Conservation (phyloP, 2,797 vertebrate species). For the Chiloscyllium punctatum region DNA sequence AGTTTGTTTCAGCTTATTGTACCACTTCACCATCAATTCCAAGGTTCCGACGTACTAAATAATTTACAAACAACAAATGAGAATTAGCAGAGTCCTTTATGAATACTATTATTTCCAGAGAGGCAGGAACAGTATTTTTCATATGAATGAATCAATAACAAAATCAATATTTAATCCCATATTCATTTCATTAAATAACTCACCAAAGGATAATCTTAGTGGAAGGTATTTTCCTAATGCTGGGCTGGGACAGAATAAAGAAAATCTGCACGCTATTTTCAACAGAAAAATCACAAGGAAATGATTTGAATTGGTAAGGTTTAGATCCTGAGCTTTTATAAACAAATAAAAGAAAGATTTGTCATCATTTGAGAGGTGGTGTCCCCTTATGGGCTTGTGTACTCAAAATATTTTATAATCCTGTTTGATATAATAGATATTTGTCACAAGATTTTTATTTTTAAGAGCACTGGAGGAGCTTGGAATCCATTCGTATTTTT, state of each 20-base stretch:
- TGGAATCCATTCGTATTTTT: neutral
- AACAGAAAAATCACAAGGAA: neutral
- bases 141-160: neutral
- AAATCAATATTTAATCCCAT: neutral
- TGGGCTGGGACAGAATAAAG: too few relatives aligned
- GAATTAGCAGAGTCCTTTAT: neutral
- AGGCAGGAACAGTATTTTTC: neutral
- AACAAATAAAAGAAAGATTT: neutral
- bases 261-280: neutral
- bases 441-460: neutral
- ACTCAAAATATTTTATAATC: neutral
- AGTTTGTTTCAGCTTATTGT: constrained; percentile 66
- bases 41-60: constrained; percentile 62
- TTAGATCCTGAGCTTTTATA: neutral
- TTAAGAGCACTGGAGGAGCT: neutral
- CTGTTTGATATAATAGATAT: neutral
- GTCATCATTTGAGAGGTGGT: neutral
- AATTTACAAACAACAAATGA: neutral
- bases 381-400: neutral
- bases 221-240: neutral
- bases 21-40: constrained; percentile 63
- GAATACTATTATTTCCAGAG: neutral
- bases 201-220: neutral
- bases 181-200: neutral
- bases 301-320: neutral